Percentiles rank a stretch among this genome's conserved stretches.
phyloP scores from a whole-genome alignment of 1,140 invertebrate genomes.

The Drosophila triauraria region DNA sequence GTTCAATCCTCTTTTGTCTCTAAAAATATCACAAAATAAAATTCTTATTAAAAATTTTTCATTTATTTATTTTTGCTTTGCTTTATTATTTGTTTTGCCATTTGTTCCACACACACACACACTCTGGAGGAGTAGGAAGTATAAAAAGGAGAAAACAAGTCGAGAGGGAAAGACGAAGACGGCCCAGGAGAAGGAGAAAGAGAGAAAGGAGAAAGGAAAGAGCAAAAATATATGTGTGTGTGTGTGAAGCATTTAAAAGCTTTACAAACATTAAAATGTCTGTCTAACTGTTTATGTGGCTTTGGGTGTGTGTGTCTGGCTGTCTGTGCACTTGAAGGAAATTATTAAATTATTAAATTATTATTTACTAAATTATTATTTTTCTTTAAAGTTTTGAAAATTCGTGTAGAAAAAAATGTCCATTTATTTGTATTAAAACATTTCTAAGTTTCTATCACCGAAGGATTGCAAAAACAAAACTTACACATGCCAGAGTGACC shows the following conservation, averaged over 20 bases:
- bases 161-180: slow-evolving; percentile 41
- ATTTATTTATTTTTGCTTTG: slow-evolving; percentile 75
- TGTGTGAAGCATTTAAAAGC: slow-evolving; percentile 79
- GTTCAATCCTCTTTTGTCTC: slow-evolving; percentile 56
- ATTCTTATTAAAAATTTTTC: slow-evolving; percentile 76
- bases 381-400: too few relatives aligned
- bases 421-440: too few relatives aligned
- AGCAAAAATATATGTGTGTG: slow-evolving; percentile 58
- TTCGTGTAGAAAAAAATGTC: too few relatives aligned
- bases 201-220: slow-evolving; percentile 19
- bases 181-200: slow-evolving; percentile 29
- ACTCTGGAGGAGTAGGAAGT: neutral
- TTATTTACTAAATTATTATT: too few relatives aligned
- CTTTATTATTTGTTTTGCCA: slow-evolving; percentile 80
- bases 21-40: slow-evolving; percentile 71
- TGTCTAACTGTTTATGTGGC: slow-evolving; percentile 65
- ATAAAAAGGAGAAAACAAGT: slow-evolving; percentile 31
- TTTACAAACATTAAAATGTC: slow-evolving; percentile 83
- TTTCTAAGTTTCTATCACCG: too few relatives aligned
- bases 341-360: too few relatives aligned
- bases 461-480: too few relatives aligned
- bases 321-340: slow-evolving; percentile 39
- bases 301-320: slow-evolving; percentile 33
- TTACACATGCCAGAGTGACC: too few relatives aligned
- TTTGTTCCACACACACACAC: slow-evolving; percentile 53